Evolutionary conservation across 2,888 invertebrate genomes (phyloP).

Genomic region (Drosophila kanekoi): DNA sequence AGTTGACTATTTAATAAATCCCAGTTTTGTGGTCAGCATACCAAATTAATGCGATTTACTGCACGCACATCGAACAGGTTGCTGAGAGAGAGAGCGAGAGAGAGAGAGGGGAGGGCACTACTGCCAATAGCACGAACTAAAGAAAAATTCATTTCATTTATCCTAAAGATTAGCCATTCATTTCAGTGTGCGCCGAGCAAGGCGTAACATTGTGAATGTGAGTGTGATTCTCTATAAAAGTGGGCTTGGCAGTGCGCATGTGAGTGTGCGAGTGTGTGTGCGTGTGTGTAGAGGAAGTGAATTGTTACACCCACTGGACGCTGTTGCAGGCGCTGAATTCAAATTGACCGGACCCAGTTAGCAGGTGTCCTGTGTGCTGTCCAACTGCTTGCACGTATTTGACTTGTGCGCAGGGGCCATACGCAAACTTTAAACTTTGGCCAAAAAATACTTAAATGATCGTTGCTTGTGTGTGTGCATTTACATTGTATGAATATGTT

Average conservation of each 20-base stretch:
- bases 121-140: conserved; percentile 37
- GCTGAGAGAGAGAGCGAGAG: background rate
- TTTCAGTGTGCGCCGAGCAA: conserved; percentile 50
- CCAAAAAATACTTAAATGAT: conserved; percentile 20
- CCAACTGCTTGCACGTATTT: conserved; percentile 68
- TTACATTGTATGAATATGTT: background rate
- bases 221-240: background rate
- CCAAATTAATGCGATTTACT: conserved; percentile 80
- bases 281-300: conserved; percentile 40
- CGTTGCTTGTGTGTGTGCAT: background rate
- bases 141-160: conserved; percentile 76
- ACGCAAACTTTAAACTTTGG: conserved; percentile 70
- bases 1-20: conserved; percentile 82
- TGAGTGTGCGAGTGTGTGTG: background rate
- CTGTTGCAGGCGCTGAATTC: conserved; percentile 57
- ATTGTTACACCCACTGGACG: conserved; percentile 62
- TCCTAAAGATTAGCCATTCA: conserved; percentile 80
- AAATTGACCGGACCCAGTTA: conserved; percentile 58
- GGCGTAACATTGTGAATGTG: conserved; percentile 1
- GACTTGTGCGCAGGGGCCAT: conserved; percentile 68
- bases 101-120: conserved; percentile 1
- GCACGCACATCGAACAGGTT: conserved; percentile 22
- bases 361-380: conserved; percentile 64
- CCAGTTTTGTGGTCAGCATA: conserved; percentile 82
- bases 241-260: background rate